Evolutionary conservation across 2,113 vertebrate species (phyloP), one percentile per base, ranked within the genome.

Genomic region (Ammospiza nelsoni): DNA sequence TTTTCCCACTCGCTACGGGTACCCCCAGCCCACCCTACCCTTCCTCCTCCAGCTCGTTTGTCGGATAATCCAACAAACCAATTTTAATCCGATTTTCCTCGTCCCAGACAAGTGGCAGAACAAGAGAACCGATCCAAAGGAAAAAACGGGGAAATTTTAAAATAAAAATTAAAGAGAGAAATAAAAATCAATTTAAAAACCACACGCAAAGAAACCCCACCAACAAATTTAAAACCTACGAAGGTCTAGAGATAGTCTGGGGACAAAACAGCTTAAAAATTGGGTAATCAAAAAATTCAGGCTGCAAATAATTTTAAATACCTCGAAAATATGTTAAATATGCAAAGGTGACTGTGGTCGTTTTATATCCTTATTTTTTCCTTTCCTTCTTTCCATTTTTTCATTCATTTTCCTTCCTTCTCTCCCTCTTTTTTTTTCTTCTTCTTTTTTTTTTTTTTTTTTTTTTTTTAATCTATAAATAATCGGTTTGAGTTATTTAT

Each of bases 291-390:
- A 59, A 66, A 88, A 84, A 81, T 4, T 43, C 48, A 4, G 5
- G 11, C 27, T 81, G 18, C 4, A 12, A 59, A 19, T 35, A 35
- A 24, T 31, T 59, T 51, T 9, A 72, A 84, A 72, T 20, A 48
- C 7, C 6, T 49, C 4, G 1, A 62, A 86, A 87, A 72, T 19
- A 33, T 0, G 9, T 7, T 37, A 63, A 78, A 57, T 15, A 27
- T 0, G 5, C 1, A 3, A 48, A 19, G 3, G 4, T 78, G 7
- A 5, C 28, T 13, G n/a, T 66, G 2, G 33, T 68, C 11, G 1
- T 28, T 92, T 73, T 33, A 15, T 41, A 31, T 9, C 5, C 11
- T 22, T 48, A 49, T 28, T 61, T 49, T 59, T 79, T 31, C 2
- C 7, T 37, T 54, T 28, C 10, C 7, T 21, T 51, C 24, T 59